A percentile compares a stretch with the other conserved stretches of the same genome.
These are phyloP conservation scores for Lycophotia porphyrea DNA, from an alignment of 2,888 invertebrate genomes.

Conservation along the genomic window DNA sequence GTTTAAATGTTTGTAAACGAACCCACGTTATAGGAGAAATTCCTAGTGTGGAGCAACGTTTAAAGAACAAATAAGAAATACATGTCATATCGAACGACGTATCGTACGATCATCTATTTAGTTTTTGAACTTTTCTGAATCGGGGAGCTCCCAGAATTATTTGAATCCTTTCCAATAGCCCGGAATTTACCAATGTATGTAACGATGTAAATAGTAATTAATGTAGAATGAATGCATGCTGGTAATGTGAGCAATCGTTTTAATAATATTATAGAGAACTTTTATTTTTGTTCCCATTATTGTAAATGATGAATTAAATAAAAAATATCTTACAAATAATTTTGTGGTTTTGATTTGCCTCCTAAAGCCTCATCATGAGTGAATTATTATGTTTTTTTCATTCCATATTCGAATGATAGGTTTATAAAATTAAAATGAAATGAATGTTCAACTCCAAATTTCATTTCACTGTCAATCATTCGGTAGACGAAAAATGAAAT, in stretches of 20 bases:
- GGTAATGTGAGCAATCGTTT: constrained; percentile 65
- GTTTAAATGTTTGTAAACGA: no score
- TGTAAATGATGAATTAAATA: constrained; percentile 64
- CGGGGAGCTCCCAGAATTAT: background rate
- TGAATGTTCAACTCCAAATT: no score
- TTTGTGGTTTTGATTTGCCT: constrained; percentile 1
- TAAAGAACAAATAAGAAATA: no score
- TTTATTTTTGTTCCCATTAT: constrained; percentile 72
- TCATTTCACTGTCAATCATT: no score
- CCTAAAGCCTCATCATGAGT: no score
- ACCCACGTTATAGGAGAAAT: no score
- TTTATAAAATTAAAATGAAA: no score
- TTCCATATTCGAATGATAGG: no score
- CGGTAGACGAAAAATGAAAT: no score
- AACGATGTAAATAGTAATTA: constrained; percentile 58
- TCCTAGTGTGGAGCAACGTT: no score
- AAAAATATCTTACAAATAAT: constrained; percentile 46
- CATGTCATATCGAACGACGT: background rate
- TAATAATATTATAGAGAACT: constrained; percentile 70
- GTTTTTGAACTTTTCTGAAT: background rate
- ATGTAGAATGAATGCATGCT: constrained; percentile 62
- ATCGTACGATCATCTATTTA: background rate
- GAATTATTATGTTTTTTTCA: no score
- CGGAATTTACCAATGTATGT: constrained; percentile 49
- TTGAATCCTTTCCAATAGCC: constrained; percentile 33